Conservation (phyloP, 2,888 invertebrate species). For the Drosophila percnosoma region DNA sequence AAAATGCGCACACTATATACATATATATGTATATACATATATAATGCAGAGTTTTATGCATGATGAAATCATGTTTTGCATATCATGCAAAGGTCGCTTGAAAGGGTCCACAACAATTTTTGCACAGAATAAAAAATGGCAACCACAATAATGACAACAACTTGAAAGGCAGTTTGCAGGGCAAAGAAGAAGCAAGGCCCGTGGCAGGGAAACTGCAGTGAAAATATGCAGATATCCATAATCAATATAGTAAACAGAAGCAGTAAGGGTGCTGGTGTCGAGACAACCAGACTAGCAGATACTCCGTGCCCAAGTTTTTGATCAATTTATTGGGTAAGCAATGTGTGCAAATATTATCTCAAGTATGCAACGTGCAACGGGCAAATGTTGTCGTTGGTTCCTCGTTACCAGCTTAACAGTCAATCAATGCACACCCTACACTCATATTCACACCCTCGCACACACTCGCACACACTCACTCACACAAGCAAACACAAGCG, state of each 20-base stretch:
- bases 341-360: background rate
- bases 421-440: slow-evolving; percentile 52
- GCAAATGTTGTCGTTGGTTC: background rate
- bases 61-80: slow-evolving; percentile 54
- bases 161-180: slow-evolving; percentile 13
- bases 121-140: slow-evolving; percentile 5
- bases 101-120: background rate
- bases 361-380: background rate
- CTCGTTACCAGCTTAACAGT: slow-evolving; percentile 46
- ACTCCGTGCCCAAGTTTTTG: background rate
- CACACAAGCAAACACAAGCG: slow-evolving; percentile 2
- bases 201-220: background rate
- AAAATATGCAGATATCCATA: slow-evolving; percentile 63
- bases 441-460: background rate
- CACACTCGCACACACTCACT: slow-evolving; percentile 1
- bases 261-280: background rate
- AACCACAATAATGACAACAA: slow-evolving; percentile 37
- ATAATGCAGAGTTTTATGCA: slow-evolving; percentile 19
- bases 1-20: slow-evolving; percentile 19
- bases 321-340: background rate
- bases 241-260: slow-evolving; percentile 58
- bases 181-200: background rate
- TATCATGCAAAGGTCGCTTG: background rate
- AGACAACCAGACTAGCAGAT: background rate
- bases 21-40: background rate